Evolutionary conservation across 2,113 vertebrate genomes (phyloP).

Genomic region (Pundamilia nyererei): DNA sequence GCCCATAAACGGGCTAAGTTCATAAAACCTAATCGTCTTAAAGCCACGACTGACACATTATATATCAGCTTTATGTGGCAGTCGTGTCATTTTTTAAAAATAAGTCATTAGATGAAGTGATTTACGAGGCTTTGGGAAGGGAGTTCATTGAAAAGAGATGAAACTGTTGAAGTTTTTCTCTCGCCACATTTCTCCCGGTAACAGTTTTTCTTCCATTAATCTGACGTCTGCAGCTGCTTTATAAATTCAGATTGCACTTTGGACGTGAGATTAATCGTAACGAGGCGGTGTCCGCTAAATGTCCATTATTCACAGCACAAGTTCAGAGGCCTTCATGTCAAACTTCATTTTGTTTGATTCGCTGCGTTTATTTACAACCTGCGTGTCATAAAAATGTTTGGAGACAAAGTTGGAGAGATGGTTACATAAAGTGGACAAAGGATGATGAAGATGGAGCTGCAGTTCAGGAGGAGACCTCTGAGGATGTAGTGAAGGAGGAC

Average conservation of each 20-base stretch:
- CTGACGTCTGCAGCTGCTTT: not conserved
- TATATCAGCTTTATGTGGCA: not conserved
- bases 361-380: not conserved
- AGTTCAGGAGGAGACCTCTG: not conserved
- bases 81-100: not conserved
- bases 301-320: not conserved
- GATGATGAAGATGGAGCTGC: not conserved
- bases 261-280: not conserved
- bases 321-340: not conserved
- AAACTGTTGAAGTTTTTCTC: not conserved
- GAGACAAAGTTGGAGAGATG: not conserved
- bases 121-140: not conserved
- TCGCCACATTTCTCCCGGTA: not conserved
- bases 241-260: not conserved
- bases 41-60: not conserved
- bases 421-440: not conserved
- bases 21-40: not conserved
- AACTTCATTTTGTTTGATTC: not conserved
- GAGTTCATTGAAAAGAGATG: not conserved
- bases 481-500: not conserved
- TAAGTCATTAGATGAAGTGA: not conserved
- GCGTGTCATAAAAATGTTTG: not conserved
- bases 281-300: fast-evolving
- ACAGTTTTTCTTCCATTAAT: not conserved
- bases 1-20: not conserved